phyloP scores from a whole-genome alignment of 2,888 invertebrate species.

The Hirtodrosophila histrioides region DNA sequence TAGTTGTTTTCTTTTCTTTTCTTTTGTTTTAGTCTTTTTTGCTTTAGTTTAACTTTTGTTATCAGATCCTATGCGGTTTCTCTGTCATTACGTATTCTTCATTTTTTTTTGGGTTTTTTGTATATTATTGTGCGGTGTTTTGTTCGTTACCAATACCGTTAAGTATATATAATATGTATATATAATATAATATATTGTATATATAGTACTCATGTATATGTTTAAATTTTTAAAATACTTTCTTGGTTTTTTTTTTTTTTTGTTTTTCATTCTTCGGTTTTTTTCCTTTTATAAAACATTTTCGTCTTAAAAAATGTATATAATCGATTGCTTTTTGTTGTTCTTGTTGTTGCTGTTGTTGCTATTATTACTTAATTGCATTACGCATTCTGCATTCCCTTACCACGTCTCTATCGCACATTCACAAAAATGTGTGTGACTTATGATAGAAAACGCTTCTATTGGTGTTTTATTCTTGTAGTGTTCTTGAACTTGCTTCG shows the following conservation, averaged over 20 bases:
- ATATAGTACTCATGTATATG: slow-evolving; percentile 76
- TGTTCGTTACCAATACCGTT: slow-evolving; percentile 76
- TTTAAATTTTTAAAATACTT: slow-evolving; percentile 78
- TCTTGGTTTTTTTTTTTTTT: slow-evolving; percentile 61
- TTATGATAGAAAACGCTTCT: slow-evolving; percentile 46
- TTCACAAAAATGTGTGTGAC: slow-evolving; percentile 53
- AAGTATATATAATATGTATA: slow-evolving; percentile 69
- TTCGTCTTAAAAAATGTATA: slow-evolving; percentile 68
- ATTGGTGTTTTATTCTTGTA: slow-evolving; percentile 56
- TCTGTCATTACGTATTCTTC: slow-evolving; percentile 59
- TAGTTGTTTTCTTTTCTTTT: slow-evolving; percentile 36
- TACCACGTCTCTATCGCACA: slow-evolving; percentile 12
- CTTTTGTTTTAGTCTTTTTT: slow-evolving; percentile 62
- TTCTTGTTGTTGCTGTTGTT: slow-evolving; percentile 52
- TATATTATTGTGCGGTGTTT: slow-evolving; percentile 83
- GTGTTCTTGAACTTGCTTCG: slow-evolving; percentile 51
- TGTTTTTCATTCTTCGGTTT: slow-evolving; percentile 39
- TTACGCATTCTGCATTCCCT: slow-evolving; percentile 31
- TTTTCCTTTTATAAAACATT: slow-evolving; percentile 67
- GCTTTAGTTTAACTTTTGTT: slow-evolving; percentile 60
- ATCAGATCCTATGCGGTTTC: slow-evolving; percentile 40
- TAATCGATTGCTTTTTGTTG: slow-evolving; percentile 78
- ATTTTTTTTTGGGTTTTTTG: slow-evolving; percentile 53
- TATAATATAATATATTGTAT: slow-evolving; percentile 68
- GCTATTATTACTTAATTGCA: slow-evolving; percentile 43